These are phyloP conservation scores for Oreonectes daqikongensis DNA, from an alignment of 2,797 vertebrate genomes.

Conservation along the genomic window DNA sequence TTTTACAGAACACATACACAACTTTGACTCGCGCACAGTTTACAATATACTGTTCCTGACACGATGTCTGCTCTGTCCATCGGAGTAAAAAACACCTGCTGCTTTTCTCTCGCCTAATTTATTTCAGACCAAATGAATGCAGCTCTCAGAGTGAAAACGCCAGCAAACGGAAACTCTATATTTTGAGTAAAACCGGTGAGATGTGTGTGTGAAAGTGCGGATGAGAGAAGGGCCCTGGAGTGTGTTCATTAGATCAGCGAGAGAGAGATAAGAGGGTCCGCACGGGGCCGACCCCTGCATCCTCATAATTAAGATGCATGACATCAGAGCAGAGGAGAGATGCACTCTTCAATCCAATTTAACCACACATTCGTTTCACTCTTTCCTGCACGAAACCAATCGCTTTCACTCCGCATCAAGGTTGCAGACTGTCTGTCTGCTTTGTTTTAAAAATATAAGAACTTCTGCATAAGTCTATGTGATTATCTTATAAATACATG, in stretches of 20 bases:
- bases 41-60: not conserved
- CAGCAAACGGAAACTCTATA: constrained; percentile 61
- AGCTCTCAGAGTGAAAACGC: constrained; percentile 46
- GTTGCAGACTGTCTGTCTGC: constrained; percentile 12
- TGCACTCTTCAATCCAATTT: constrained; percentile 57
- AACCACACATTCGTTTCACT: constrained; percentile 54
- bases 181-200: constrained; percentile 54
- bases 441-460: not conserved
- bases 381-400: constrained; percentile 27
- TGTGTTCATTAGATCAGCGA: constrained; percentile 62
- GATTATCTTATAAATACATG: not conserved
- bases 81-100: constrained; percentile 42
- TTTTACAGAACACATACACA: constrained; percentile 17
- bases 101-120: constrained; percentile 56
- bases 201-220: constrained; percentile 54
- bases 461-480: not conserved
- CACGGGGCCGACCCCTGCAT: constrained; percentile 58
- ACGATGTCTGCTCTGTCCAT: constrained; percentile 23
- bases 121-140: constrained; percentile 60
- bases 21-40: not conserved
- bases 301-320: constrained; percentile 67
- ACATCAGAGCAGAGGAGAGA: constrained; percentile 61
- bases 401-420: constrained; percentile 23
- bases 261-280: constrained; percentile 54
- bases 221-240: constrained; percentile 62